phyloP scores from a whole-genome alignment of 2,113 vertebrate genomes.

The Podocnemis expansa region DNA sequence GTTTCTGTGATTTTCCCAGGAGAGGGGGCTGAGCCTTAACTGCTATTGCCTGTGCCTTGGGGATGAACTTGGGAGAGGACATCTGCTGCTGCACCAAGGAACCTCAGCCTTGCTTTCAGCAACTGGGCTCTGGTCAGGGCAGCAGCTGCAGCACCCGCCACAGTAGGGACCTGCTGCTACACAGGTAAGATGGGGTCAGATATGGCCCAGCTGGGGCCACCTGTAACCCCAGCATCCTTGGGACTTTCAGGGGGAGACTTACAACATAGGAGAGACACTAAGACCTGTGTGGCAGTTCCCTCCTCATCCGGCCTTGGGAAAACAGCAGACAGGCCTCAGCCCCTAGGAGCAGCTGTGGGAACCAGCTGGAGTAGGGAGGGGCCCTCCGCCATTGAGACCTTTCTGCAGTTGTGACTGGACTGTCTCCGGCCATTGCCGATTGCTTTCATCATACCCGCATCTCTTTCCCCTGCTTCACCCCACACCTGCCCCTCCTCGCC shows the following conservation, averaged over 20 bases:
- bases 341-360: no score
- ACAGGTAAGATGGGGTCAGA: background rate
- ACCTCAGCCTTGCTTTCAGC: background rate
- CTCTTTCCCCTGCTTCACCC: background rate
- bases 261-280: background rate
- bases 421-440: background rate
- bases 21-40: background rate
- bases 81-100: background rate
- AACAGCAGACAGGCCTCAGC: background rate
- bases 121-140: background rate
- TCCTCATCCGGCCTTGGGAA: background rate
- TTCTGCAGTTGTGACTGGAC: background rate
- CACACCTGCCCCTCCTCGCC: background rate
- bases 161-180: background rate
- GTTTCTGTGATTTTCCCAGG: no score
- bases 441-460: background rate
- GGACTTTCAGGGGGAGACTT: background rate
- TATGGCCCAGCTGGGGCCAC: no score
- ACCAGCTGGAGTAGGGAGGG: no score
- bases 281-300: background rate
- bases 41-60: background rate
- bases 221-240: background rate
- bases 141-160: background rate
- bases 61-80: background rate
- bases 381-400: background rate